These are phyloP conservation scores for Andrena hattorfiana DNA, from an alignment of 2,888 invertebrate genomes.

Conservation along the genomic window DNA sequence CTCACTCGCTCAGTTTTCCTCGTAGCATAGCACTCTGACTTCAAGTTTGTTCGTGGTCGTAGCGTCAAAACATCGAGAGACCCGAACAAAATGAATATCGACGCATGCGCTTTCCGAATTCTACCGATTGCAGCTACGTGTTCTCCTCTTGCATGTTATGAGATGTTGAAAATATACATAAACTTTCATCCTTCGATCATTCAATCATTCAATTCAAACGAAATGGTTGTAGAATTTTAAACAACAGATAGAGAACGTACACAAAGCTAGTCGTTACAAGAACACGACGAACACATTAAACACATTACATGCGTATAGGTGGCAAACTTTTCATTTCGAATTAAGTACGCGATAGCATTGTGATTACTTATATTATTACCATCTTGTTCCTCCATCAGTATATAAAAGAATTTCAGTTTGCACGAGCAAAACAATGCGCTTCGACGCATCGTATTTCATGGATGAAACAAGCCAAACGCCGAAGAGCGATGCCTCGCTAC, in stretches of 20 bases:
- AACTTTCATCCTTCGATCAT: neutral
- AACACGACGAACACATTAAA: neutral
- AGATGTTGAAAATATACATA: slow-evolving; percentile 7
- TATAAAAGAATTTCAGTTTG: slow-evolving; percentile 29
- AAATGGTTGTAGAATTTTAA: neutral
- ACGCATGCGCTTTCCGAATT: neutral
- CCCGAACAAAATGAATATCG: neutral
- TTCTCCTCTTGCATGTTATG: neutral
- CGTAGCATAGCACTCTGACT: neutral
- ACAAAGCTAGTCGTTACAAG: neutral
- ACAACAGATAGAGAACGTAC: neutral
- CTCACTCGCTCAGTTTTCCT: neutral
- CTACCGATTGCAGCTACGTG: neutral
- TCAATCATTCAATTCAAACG: neutral
- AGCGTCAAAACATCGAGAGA: neutral
- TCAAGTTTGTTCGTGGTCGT: neutral
- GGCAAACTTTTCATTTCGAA: neutral
- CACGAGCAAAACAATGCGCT: neutral
- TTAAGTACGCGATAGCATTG: slow-evolving; percentile 16
- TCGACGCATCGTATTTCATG: neutral
- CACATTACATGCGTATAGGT: neutral
- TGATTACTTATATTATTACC: slow-evolving; percentile 41
- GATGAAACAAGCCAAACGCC: neutral
- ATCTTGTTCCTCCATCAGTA: slow-evolving; percentile 8
- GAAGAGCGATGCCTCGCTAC: neutral